Conservation (phyloP, 2,888 invertebrate genomes). For the Athalia circularis region DNA sequence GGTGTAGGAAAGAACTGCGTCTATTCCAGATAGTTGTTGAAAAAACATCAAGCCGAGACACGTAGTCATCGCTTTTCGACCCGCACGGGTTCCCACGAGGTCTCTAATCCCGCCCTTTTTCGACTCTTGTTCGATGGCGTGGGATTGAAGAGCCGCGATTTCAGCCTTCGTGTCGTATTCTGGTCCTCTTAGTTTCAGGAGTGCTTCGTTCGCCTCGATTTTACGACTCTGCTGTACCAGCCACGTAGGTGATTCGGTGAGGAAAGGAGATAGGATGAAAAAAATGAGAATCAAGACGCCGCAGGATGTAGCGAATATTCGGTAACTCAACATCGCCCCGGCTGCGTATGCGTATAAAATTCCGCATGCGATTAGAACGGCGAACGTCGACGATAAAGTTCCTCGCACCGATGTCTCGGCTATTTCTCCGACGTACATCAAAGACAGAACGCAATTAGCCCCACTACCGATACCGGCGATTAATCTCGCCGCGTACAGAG, state of each 20-base stretch:
- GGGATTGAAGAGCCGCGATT: constrained; percentile 60
- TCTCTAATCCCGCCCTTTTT: constrained; percentile 66
- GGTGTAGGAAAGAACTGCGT: constrained; percentile 74
- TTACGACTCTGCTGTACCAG: constrained; percentile 60
- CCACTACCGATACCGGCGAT: constrained; percentile 75
- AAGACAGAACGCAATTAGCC: constrained; percentile 73
- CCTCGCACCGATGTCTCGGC: constrained; percentile 75
- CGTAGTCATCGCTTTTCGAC: constrained; percentile 74
- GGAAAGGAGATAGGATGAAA: constrained; percentile 65
- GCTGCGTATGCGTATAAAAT: constrained; percentile 74
- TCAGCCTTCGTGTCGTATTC: constrained; percentile 62
- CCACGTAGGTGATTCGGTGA: constrained; percentile 69
- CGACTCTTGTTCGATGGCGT: constrained; percentile 61
- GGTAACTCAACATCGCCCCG: constrained; percentile 73
- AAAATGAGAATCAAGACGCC: constrained; percentile 70
- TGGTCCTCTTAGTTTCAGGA: constrained; percentile 60
- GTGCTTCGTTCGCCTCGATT: constrained; percentile 57
- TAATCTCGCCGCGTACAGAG: constrained; percentile 64
- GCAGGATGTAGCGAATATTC: constrained; percentile 71
- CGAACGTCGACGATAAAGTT: constrained; percentile 75
- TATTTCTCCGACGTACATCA: constrained; percentile 76
- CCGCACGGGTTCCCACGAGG: constrained; percentile 66
- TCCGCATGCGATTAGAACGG: constrained; percentile 74
- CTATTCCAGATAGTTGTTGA: constrained; percentile 75
- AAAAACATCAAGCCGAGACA: constrained; percentile 76